Conservation (phyloP, 2,888 invertebrate genomes). For the Sphaerophoria taeniata region DNA sequence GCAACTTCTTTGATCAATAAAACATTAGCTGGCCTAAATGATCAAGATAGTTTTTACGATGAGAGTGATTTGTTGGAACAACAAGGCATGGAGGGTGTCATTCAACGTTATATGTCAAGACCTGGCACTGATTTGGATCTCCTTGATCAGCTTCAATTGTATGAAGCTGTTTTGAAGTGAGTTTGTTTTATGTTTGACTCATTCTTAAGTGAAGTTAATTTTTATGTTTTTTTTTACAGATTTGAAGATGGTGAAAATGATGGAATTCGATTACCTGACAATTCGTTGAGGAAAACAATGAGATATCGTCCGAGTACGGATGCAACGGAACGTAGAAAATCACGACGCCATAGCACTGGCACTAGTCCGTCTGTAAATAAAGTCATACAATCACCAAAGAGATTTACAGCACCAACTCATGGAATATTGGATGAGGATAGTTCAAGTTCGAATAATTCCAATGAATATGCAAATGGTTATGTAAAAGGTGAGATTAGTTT, state of each 20-base stretch:
- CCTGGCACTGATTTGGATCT: slow-evolving; percentile 97
- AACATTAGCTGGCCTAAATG: slow-evolving; percentile 95
- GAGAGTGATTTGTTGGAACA: slow-evolving; percentile 98
- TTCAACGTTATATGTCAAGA: slow-evolving; percentile 94
- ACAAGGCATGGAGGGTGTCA: slow-evolving; percentile 94
- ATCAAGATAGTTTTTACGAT: slow-evolving; percentile 98
- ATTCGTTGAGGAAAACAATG: slow-evolving; percentile 89
- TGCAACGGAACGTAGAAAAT: slow-evolving; percentile 89
- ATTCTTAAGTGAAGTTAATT: neutral
- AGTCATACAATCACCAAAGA: slow-evolving; percentile 79
- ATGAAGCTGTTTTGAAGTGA: slow-evolving; percentile 95
- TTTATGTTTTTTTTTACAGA: slow-evolving; percentile 74
- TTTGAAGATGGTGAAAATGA: slow-evolving; percentile 84
- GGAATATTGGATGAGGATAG: slow-evolving; percentile 82
- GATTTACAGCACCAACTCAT: slow-evolving; percentile 79
- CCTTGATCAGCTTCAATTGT: slow-evolving; percentile 96
- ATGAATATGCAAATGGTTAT: slow-evolving; percentile 80
- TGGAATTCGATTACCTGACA: slow-evolving; percentile 86
- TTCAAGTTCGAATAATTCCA: slow-evolving; percentile 84
- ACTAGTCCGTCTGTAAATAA: slow-evolving; percentile 84
- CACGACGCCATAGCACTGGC: slow-evolving; percentile 89
- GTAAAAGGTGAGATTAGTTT: slow-evolving; percentile 47
- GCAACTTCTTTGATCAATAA: slow-evolving; percentile 98
- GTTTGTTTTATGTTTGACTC: slow-evolving; percentile 82
- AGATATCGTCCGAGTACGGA: slow-evolving; percentile 86